Evolutionary conservation across 2,888 invertebrate genomes (phyloP).

Genomic region (Synanthedon tipuliformis): DNA sequence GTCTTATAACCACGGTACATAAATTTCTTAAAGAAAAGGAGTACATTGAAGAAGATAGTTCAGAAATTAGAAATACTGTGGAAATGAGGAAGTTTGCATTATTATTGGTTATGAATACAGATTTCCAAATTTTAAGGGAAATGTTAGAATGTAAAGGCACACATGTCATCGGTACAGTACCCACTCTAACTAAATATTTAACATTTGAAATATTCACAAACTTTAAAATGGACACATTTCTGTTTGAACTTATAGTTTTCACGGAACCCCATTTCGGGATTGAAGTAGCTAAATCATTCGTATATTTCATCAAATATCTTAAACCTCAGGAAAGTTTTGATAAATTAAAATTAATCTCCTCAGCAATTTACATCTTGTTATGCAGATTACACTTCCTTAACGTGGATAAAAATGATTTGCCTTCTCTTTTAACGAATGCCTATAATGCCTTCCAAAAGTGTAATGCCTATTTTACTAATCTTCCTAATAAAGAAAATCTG

Average conservation of each 20-base stretch:
- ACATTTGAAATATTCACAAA: constrained; percentile 54
- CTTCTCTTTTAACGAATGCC: constrained; percentile 14
- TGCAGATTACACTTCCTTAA: constrained; percentile 39
- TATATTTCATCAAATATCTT: constrained; percentile 42
- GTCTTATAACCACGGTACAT: constrained; percentile 24
- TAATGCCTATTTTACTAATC: constrained; percentile 36
- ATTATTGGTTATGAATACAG: constrained; percentile 45
- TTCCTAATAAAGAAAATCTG: constrained; percentile 37
- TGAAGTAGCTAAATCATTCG: constrained; percentile 37
- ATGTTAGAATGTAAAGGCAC: constrained; percentile 40
- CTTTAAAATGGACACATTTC: constrained; percentile 38
- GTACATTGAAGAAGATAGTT: constrained; percentile 24
- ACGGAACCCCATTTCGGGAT: constrained; percentile 37
- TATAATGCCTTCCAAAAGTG: constrained; percentile 34
- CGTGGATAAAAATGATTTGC: constrained; percentile 15
- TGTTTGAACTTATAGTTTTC: constrained; percentile 41
- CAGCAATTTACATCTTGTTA: constrained; percentile 36
- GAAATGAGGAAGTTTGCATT: constrained; percentile 39
- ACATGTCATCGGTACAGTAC: constrained; percentile 45
- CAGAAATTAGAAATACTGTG: constrained; percentile 15
- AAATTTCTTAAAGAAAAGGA: constrained; percentile 33
- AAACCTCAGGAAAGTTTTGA: constrained; percentile 31
- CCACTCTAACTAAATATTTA: constrained; percentile 42
- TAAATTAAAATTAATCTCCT: constrained; percentile 29
- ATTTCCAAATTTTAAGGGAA: constrained; percentile 34